A percentile compares a stretch with the other conserved stretches of the same genome.
Evolutionary conservation across 2,888 invertebrate genomes (phyloP).

Genomic region (Aethes cnicana): DNA sequence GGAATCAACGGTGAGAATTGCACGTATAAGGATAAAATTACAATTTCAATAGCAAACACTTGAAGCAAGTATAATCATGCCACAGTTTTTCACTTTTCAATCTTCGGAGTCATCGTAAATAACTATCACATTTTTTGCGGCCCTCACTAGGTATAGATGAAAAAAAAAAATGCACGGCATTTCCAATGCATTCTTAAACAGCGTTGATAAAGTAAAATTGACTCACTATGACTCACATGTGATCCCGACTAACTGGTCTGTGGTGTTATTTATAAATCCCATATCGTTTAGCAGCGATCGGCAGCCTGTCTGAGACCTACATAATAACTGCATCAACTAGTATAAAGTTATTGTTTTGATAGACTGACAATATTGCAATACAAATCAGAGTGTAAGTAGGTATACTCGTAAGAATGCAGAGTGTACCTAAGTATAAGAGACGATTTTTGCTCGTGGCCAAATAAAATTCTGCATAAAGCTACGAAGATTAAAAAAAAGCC

Average conservation of each 20-base stretch:
- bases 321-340: slow-evolving; percentile 54
- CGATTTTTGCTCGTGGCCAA: no score
- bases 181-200: background rate
- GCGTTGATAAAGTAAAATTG: slow-evolving; percentile 19
- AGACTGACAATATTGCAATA: no score
- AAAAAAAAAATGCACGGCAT: slow-evolving; percentile 7
- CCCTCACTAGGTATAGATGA: slow-evolving; percentile 9
- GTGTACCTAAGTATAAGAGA: no score
- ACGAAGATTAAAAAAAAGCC: no score
- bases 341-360: slow-evolving; percentile 52
- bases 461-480: no score
- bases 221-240: slow-evolving; percentile 30
- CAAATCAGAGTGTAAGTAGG: no score
- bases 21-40: slow-evolving; percentile 12
- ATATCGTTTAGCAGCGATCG: slow-evolving; percentile 68
- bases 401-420: no score
- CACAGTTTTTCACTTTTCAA: background rate
- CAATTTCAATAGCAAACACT: slow-evolving; percentile 16
- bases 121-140: slow-evolving; percentile 13
- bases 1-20: slow-evolving; percentile 8
- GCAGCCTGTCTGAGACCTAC: slow-evolving; percentile 45
- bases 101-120: slow-evolving; percentile 8
- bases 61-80: background rate
- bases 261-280: slow-evolving; percentile 45
- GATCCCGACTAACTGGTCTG: slow-evolving; percentile 25